Evolutionary conservation across 2,888 invertebrate species (phyloP).

Genomic region (Blastobasis adustella): DNA sequence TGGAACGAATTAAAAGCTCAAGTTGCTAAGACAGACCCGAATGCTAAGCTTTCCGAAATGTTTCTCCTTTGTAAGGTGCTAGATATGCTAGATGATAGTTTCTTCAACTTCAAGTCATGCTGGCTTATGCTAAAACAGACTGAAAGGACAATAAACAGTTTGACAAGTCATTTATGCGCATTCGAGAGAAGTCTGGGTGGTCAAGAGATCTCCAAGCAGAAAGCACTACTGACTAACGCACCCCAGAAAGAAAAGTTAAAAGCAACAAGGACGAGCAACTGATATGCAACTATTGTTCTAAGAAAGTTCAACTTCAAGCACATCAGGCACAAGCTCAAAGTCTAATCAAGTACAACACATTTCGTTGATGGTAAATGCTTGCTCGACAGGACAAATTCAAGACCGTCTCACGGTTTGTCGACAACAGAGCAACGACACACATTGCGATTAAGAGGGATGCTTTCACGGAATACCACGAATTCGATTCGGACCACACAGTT

Average conservation of each 20-base stretch:
- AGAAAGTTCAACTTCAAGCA: conserved; percentile 3
- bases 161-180: conserved; percentile 6
- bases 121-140: conserved; percentile 1
- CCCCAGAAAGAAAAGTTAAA: background rate
- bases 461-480: background rate
- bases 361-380: background rate
- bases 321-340: conserved; percentile 4
- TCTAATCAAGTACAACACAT: conserved; percentile 1
- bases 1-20: conserved; percentile 1
- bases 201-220: background rate
- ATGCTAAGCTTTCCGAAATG: conserved; percentile 1
- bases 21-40: background rate
- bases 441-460: background rate
- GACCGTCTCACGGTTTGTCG: background rate
- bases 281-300: conserved; percentile 3
- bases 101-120: conserved; percentile 2
- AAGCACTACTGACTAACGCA: background rate
- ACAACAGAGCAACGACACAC: conserved; percentile 1
- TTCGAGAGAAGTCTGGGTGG: conserved; percentile 1
- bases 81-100: conserved; percentile 7
- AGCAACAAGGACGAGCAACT: background rate
- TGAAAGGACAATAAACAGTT: conserved; percentile 4
- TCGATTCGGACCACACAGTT: background rate
- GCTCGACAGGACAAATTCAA: background rate
- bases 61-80: conserved; percentile 9